These are phyloP conservation scores for Anoncus sp. DNA, from an alignment of 2,888 invertebrate species.

Conservation along the genomic window DNA sequence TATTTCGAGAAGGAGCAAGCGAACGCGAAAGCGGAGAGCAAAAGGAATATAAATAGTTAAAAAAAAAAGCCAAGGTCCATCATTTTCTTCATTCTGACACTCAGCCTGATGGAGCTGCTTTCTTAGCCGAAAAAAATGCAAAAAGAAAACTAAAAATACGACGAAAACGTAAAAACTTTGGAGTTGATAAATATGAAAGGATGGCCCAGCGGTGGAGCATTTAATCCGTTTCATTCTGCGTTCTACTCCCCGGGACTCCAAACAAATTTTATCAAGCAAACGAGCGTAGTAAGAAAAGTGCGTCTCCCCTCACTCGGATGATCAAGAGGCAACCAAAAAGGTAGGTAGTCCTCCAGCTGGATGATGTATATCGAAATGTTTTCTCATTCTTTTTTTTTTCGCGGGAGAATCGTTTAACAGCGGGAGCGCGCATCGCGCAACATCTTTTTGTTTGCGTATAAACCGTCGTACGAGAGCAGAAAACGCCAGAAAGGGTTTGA, in stretches of 20 bases:
- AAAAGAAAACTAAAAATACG: not conserved
- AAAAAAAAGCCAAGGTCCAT: not conserved
- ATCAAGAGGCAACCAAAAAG: slow-evolving; percentile 47
- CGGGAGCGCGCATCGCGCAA: slow-evolving; percentile 47
- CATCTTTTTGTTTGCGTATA: slow-evolving; percentile 33
- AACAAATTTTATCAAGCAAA: slow-evolving; percentile 51
- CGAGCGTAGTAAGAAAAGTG: slow-evolving; percentile 38
- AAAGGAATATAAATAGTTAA: not conserved
- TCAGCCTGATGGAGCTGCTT: slow-evolving; percentile 31
- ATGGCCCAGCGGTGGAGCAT: slow-evolving; percentile 32
- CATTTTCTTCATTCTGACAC: slow-evolving; percentile 49
- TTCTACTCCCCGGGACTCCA: slow-evolving; percentile 31
- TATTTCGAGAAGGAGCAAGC: slow-evolving; percentile 1
- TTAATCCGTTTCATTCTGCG: slow-evolving; percentile 47
- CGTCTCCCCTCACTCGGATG: slow-evolving; percentile 31
- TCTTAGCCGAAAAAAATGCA: not conserved
- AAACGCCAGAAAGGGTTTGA: slow-evolving; percentile 41
- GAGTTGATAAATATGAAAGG: slow-evolving; percentile 45
- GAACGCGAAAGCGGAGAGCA: not conserved
- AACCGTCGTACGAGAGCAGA: slow-evolving; percentile 10
- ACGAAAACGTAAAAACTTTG: slow-evolving; percentile 20
- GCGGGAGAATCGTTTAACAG: slow-evolving; percentile 45
- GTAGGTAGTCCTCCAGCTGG: slow-evolving; percentile 39
- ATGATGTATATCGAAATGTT: slow-evolving; percentile 54
- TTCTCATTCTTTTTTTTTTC: slow-evolving; percentile 16